These are phyloP conservation scores for Diplodus sargus DNA, from an alignment of 2,797 vertebrate genomes.

Conservation along the genomic window DNA sequence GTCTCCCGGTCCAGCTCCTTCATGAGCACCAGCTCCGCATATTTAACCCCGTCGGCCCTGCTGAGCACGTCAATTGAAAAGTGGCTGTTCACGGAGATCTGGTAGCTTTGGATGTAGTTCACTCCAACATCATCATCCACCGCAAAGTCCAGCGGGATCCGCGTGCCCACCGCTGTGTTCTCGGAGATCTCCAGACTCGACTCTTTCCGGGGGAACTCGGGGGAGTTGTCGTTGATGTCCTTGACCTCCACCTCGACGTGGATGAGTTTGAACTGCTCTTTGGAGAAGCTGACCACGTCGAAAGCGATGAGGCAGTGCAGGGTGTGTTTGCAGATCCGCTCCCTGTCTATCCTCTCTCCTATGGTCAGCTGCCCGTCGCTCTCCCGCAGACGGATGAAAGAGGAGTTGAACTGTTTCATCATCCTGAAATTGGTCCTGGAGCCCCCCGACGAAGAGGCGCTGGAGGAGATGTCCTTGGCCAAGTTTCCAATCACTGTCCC, in stretches of 20 bases:
- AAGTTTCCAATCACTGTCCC: constrained; percentile 95
- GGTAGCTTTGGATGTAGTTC: constrained; percentile 95
- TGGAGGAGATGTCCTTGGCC: constrained; percentile 91
- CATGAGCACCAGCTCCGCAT: constrained; percentile 94
- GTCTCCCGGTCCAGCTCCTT: constrained; percentile 94
- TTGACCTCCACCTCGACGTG: constrained; percentile 98
- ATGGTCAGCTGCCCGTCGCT: constrained; percentile 94
- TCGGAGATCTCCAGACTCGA: constrained; percentile 93
- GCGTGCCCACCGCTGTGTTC: constrained; percentile 90
- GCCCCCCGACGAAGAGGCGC: constrained; percentile 70
- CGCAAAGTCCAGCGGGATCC: constrained; percentile 92
- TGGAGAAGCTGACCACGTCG: constrained; percentile 95
- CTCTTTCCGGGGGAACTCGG: constrained; percentile 90
- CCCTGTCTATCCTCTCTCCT: constrained; percentile 92
- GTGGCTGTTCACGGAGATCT: constrained; percentile 93
- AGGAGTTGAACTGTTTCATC: constrained; percentile 95
- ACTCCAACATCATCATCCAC: constrained; percentile 92
- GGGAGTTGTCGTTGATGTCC: constrained; percentile 96
- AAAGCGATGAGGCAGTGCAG: constrained; percentile 91
- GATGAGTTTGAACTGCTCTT: constrained; percentile 92
- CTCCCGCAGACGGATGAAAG: constrained; percentile 91
- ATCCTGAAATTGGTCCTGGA: constrained; percentile 89
- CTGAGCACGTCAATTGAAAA: constrained; percentile 94
- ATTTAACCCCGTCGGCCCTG: constrained; percentile 94
- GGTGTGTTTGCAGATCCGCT: constrained; percentile 90